A percentile compares a stretch with the other conserved stretches of the same genome.
phyloP scores from a whole-genome alignment of 2,113 vertebrate genomes.

The Muscicapa adusta region DNA sequence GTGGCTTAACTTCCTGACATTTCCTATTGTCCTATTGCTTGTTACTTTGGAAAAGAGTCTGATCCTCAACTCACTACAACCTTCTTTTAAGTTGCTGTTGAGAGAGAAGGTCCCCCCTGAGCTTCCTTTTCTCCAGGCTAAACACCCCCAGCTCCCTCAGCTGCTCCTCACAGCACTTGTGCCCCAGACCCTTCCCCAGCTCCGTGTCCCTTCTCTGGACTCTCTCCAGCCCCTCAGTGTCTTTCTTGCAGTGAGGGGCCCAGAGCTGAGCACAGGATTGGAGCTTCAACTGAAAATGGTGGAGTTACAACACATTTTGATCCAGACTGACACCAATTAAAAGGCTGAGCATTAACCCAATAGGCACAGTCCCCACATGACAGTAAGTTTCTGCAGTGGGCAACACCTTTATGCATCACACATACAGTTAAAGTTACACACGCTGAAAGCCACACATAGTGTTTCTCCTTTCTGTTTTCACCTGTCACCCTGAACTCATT shows the following conservation, averaged over 20 bases:
- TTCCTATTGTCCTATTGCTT: neutral
- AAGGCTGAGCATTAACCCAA: neutral
- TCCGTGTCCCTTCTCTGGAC: rapidly evolving
- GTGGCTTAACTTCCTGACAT: rapidly evolving
- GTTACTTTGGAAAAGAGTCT: neutral
- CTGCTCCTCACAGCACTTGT: rapidly evolving
- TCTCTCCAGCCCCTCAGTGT: rapidly evolving
- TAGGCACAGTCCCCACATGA: neutral
- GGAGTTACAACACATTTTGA: neutral
- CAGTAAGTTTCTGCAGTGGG: neutral
- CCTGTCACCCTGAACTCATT: neutral
- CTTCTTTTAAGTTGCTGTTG: neutral
- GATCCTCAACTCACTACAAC: neutral
- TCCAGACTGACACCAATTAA: neutral
- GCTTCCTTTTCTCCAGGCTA: neutral
- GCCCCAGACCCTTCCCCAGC: neutral
- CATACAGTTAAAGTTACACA: neutral
- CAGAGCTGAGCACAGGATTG: rapidly evolving
- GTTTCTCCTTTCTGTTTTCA: neutral
- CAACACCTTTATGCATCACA: neutral
- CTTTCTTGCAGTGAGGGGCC: rapidly evolving
- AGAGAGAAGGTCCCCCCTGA: neutral
- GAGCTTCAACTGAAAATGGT: neutral
- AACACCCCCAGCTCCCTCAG: neutral
- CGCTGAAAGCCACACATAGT: neutral